phyloP scores from a whole-genome alignment of 2,797 vertebrate genomes.

The Pseudocheirus occidentalis region DNA sequence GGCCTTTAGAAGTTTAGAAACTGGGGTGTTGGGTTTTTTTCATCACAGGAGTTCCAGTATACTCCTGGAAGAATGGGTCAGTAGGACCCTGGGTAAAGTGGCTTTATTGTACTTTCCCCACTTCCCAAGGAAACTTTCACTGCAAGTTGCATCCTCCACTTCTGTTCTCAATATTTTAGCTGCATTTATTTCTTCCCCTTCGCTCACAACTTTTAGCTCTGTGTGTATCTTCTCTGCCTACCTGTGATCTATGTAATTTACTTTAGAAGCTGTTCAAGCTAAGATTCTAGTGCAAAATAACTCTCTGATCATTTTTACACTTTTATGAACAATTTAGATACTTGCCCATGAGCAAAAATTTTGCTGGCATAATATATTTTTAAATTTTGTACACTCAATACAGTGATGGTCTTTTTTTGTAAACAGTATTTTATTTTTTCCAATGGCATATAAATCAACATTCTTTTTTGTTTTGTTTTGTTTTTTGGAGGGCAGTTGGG shows the following conservation, averaged over 20 bases:
- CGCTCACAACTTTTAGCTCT: not conserved
- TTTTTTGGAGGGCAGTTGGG: too few species aligned
- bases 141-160: not conserved
- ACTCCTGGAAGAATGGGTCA: not conserved
- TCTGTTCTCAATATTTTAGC: not conserved
- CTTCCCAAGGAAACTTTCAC: not conserved
- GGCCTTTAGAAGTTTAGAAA: not conserved
- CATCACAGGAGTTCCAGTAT: not conserved
- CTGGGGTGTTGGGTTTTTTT: not conserved
- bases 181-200: not conserved
- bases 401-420: too few species aligned
- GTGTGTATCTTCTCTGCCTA: too few species aligned
- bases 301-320: not conserved
- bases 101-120: not conserved
- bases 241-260: not conserved
- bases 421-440: too few species aligned
- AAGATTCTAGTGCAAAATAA: not conserved
- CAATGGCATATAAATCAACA: too few species aligned
- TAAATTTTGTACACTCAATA: too few species aligned
- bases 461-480: too few species aligned
- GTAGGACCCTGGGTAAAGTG: not conserved
- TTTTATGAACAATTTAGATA: too few species aligned
- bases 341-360: too few species aligned
- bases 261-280: not conserved
- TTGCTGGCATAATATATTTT: too few species aligned